Evolutionary conservation across 2,113 vertebrate species (phyloP).

Genomic region (Epinephelus fuscoguttatus): DNA sequence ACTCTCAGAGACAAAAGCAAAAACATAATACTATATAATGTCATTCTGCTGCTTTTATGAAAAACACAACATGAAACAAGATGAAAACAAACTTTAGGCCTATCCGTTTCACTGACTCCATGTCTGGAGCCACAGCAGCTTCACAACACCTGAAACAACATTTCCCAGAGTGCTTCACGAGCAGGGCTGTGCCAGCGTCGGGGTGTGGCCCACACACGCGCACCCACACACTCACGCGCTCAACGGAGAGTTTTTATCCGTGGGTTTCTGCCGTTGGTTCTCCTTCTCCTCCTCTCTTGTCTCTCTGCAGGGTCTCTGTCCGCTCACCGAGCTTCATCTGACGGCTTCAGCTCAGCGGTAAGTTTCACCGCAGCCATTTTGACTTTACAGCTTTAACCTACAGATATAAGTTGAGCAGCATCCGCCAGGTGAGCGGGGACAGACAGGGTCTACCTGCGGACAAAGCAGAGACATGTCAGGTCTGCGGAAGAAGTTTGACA

Average conservation of each 20-base stretch:
- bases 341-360: constrained; percentile 59
- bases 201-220: constrained; percentile 67
- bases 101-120: neutral
- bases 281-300: constrained; percentile 32
- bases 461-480: neutral
- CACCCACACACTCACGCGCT: constrained; percentile 33
- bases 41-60: neutral
- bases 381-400: too few relatives aligned
- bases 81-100: neutral
- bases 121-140: neutral
- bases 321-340: constrained; percentile 13
- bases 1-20: too few relatives aligned
- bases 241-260: constrained; percentile 30
- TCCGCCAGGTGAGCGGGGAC: constrained; percentile 33
- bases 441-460: constrained; percentile 20
- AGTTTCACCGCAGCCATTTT: constrained; percentile 27
- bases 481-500: neutral
- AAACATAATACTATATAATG: too few relatives aligned
- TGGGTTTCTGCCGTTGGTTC: neutral
- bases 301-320: neutral
- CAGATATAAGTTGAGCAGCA: neutral
- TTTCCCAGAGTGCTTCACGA: constrained; percentile 65
- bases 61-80: neutral
- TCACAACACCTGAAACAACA: constrained; percentile 22
- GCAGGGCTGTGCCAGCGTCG: neutral